Conservation (phyloP, 2,113 vertebrate genomes). For the Scartelaos histophorus region DNA sequence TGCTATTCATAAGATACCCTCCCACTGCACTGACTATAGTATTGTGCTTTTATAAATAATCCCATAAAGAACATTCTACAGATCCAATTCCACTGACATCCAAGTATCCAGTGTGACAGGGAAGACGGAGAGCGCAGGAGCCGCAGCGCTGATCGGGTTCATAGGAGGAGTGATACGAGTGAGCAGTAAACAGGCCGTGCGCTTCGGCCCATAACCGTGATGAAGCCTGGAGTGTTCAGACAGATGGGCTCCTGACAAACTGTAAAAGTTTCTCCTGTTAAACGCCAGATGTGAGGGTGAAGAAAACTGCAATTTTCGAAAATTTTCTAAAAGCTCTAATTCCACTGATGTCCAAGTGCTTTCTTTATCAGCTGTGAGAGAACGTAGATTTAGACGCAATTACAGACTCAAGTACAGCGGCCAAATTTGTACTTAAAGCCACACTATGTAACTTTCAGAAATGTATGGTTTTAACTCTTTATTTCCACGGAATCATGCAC, state of each 20-base stretch:
- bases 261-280: conserved; percentile 14
- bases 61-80: neutral
- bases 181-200: conserved; percentile 40
- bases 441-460: too few species aligned
- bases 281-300: neutral
- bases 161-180: conserved; percentile 37
- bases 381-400: too few species aligned
- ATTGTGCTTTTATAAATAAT: neutral
- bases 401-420: too few species aligned
- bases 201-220: conserved; percentile 23
- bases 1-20: too few species aligned
- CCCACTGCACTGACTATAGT: too few species aligned
- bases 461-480: too few species aligned
- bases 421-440: too few species aligned
- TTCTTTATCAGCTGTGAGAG: too few species aligned
- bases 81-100: conserved; percentile 14
- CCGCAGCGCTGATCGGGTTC: conserved; percentile 35
- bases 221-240: conserved; percentile 23
- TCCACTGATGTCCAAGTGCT: too few species aligned
- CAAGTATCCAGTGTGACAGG: conserved; percentile 39
- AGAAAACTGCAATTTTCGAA: too few species aligned
- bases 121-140: conserved; percentile 25
- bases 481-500: too few species aligned
- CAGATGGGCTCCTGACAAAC: conserved; percentile 16
- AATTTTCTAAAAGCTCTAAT: too few species aligned